These are phyloP conservation scores for Hiodon tergisus DNA, from an alignment of 2,113 vertebrate genomes.

Conservation along the genomic window DNA sequence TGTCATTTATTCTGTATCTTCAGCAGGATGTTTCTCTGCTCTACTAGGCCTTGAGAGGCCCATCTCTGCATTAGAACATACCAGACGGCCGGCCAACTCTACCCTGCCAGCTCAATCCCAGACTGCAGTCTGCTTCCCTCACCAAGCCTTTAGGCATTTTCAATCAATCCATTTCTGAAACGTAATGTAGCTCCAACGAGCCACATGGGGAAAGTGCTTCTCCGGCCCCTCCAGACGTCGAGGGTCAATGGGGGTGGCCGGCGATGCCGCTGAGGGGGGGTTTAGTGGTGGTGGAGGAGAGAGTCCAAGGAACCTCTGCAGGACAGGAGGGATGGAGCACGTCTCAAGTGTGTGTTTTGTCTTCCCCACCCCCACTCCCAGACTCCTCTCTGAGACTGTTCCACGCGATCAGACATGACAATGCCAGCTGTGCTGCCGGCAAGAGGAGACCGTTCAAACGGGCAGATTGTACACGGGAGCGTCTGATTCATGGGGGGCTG, in stretches of 20 bases:
- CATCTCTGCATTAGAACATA: slow-evolving; percentile 14
- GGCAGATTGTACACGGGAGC: slow-evolving; percentile 23
- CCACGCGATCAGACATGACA: slow-evolving; percentile 68
- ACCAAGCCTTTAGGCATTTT: slow-evolving; percentile 33
- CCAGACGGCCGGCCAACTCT: slow-evolving; percentile 15
- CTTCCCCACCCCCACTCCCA: slow-evolving; percentile 21
- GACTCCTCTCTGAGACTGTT: slow-evolving; percentile 52
- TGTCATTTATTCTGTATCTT: slow-evolving; percentile 36
- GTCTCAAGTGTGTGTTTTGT: not conserved
- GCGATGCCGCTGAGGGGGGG: not conserved
- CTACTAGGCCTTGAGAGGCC: slow-evolving; percentile 26
- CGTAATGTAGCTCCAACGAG: slow-evolving; percentile 5
- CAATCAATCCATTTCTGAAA: slow-evolving; percentile 36
- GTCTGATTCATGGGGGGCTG: slow-evolving; percentile 32
- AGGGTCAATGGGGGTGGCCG: too few species aligned
- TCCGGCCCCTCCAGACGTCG: not conserved
- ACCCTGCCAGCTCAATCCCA: slow-evolving; percentile 41
- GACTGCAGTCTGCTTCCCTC: slow-evolving; percentile 38
- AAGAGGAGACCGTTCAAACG: slow-evolving; percentile 10
- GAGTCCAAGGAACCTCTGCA: not conserved
- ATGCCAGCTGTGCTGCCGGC: slow-evolving; percentile 65
- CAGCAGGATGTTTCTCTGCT: slow-evolving; percentile 25
- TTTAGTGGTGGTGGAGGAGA: not conserved
- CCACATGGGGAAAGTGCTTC: not conserved
- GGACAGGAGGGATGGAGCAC: not conserved